Evolutionary conservation across 2,797 vertebrate genomes (phyloP).

Genomic region (Malacoraja senta): DNA sequence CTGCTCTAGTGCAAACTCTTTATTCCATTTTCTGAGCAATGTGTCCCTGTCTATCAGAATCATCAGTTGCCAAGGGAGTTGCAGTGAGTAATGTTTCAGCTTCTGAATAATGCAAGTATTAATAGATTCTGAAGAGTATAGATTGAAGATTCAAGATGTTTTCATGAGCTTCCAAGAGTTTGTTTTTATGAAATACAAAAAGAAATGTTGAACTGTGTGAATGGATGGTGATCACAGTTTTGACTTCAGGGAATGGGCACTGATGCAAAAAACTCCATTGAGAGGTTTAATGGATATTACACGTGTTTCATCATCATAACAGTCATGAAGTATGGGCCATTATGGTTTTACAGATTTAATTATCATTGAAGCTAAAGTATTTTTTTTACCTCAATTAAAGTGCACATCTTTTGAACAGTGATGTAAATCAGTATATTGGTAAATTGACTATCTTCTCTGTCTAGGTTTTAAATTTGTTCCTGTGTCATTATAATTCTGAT

Average conservation of each 20-base stretch:
- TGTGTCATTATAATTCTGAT: neutral
- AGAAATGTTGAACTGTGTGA: neutral
- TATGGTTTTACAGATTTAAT: neutral
- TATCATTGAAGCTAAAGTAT: neutral
- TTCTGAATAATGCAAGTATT: too few species aligned
- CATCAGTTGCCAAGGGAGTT: too few species aligned
- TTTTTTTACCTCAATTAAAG: neutral
- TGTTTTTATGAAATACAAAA: too few species aligned
- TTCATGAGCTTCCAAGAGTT: too few species aligned
- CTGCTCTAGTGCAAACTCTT: too few species aligned
- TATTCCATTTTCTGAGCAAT: too few species aligned
- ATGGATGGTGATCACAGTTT: neutral
- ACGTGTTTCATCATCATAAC: too few species aligned
- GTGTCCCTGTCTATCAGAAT: too few species aligned
- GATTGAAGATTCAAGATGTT: too few species aligned
- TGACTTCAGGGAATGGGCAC: neutral
- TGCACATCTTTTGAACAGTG: neutral
- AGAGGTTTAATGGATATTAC: neutral
- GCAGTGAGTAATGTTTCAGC: too few species aligned
- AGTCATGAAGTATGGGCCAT: neutral
- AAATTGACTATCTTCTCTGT: neutral
- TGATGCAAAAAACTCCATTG: neutral
- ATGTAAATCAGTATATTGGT: neutral
- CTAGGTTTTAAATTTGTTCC: slow-evolving; percentile 15
- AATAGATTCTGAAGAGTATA: too few species aligned